Evolutionary conservation across 2,888 invertebrate species (phyloP), one percentile per base, ranked within the genome.

Genomic region (Dendrolimus pini): DNA sequence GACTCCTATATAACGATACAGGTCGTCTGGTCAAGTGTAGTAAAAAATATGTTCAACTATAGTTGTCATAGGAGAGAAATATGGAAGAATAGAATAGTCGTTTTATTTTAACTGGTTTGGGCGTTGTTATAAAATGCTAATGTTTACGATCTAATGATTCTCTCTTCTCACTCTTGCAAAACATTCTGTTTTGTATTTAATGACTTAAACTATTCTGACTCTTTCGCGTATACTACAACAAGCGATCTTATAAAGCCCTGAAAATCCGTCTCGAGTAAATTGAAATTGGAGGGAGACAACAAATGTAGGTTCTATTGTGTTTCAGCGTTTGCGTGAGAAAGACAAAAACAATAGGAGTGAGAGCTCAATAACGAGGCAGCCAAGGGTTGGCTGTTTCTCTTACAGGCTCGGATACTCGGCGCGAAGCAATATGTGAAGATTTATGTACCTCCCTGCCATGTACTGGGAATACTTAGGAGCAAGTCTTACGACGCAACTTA

Each of bases 321-420:
- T 70, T 67, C 58, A 65, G 58, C 56, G 54, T 59, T 60, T 9
- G 85, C 62, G 65, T 41, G 80, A 88, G 68, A 76, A 69, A 71
- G 85, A 85, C 65, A 60, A 71, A 66, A 63, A 62, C 59, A 70
- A 68, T 78, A 73, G 83, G 87, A 83, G 90, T 91, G 89, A 91
- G 91, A 90, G 90, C 82, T 88, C 87, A 91, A 91, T 91, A 91
- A 91, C 91, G 91, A 91, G 90, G 78, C 80, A 79, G 79, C 89
- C 89, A 90, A 91, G 89, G 88, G 89, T 89, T 87, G 88, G 88
- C 82, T 87, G 89, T 90, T 90, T 88, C 89, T 89, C 85, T 85
- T 82, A 81, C 82, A 76, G 80, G 77, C 75, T 70, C 72, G 79
- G 71, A 82, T 80, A 78, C 83, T 84, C 79, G 68, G 77, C 72